phyloP scores from a whole-genome alignment of 2,888 invertebrate genomes.

The Hypomecis atomaria region DNA sequence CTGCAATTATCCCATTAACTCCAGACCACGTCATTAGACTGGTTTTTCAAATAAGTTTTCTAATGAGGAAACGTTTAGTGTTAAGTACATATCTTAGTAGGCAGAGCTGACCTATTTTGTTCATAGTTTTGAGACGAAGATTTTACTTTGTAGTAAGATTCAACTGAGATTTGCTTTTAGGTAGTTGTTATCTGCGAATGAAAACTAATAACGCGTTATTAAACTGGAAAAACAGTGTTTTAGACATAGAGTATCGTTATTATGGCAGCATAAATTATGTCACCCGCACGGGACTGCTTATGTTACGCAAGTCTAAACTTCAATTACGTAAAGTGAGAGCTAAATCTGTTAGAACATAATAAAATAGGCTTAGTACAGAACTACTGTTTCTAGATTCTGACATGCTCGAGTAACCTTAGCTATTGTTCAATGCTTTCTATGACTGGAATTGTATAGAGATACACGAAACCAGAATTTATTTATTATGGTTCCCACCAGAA shows the following conservation, averaged over 20 bases:
- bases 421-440: not conserved
- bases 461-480: too few relatives aligned
- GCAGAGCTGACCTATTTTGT: not conserved
- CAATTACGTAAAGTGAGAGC: conserved; percentile 59
- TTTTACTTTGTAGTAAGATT: not conserved
- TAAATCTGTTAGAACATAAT: conserved; percentile 38
- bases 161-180: too few relatives aligned
- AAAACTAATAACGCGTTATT: not conserved
- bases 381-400: conserved; percentile 20
- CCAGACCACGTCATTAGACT: conserved; percentile 13
- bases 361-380: conserved; percentile 10
- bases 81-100: not conserved
- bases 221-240: not conserved
- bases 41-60: conserved; percentile 24
- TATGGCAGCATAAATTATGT: conserved; percentile 29
- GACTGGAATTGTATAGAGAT: too few relatives aligned
- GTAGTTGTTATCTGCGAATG: too few relatives aligned
- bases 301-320: conserved; percentile 54
- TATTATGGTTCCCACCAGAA: too few relatives aligned
- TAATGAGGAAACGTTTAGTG: conserved; percentile 25
- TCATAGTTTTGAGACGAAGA: not conserved
- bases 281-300: conserved; percentile 46
- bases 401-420: conserved; percentile 16
- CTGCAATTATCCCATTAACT: conserved; percentile 23
- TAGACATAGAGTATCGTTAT: conserved; percentile 4